Percentiles rank a stretch among this genome's conserved stretches.
Conservation (phyloP, 2,113 vertebrate species). For the Mugil cephalus region DNA sequence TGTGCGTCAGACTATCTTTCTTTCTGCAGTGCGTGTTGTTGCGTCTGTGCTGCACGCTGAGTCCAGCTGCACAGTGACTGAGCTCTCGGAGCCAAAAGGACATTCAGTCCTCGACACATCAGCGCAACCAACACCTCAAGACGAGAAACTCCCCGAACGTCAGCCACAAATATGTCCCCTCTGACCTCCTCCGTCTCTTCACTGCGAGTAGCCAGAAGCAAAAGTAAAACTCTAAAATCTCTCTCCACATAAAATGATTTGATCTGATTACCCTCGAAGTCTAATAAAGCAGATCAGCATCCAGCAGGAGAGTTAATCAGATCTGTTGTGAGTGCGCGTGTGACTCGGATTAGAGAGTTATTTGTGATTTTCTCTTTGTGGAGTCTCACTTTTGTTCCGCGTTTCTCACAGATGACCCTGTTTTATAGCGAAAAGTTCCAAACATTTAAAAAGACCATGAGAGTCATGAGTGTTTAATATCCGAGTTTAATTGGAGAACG, state of each 20-base stretch:
- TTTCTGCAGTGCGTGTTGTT: background rate
- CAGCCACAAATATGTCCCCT: background rate
- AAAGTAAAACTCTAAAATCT: background rate
- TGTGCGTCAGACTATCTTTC: background rate
- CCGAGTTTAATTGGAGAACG: background rate
- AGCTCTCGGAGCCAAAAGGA: conserved; percentile 44
- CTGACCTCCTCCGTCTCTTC: background rate
- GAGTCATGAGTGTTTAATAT: too few species aligned
- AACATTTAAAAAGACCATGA: too few species aligned
- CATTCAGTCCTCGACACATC: conserved; percentile 49
- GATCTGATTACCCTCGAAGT: conserved; percentile 14
- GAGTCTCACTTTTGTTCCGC: conserved; percentile 3
- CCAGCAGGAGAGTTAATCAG: conserved; percentile 10
- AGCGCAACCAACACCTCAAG: conserved; percentile 38
- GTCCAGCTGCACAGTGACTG: conserved; percentile 68
- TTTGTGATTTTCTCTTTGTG: conserved; percentile 8
- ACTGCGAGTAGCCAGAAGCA: background rate
- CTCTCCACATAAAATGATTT: conserved; percentile 6
- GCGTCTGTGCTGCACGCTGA: conserved; percentile 36
- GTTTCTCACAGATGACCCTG: too few species aligned
- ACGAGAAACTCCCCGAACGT: background rate
- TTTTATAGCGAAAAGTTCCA: too few species aligned
- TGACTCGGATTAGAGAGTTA: conserved; percentile 52
- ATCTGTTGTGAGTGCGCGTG: conserved; percentile 31
- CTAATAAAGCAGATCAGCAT: conserved; percentile 8